phyloP scores from a whole-genome alignment of 2,113 vertebrate genomes.

The Chinchilla lanigera region DNA sequence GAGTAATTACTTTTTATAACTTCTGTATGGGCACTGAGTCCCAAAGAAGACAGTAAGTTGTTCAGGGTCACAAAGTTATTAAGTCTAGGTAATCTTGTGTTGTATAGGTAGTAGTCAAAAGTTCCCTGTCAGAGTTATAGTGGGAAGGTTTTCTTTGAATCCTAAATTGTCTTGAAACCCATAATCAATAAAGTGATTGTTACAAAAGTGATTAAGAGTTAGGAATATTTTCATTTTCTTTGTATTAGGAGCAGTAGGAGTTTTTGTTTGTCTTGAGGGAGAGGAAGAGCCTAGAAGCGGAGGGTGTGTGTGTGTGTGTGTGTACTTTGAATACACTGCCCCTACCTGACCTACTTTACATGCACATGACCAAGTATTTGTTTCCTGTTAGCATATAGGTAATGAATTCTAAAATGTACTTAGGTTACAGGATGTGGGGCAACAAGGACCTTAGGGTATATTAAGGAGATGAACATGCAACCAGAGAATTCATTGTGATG shows the following conservation, averaged over 20 bases:
- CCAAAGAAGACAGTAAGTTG: background rate
- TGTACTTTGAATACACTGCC: background rate
- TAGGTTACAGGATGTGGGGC: background rate
- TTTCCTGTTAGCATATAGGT: background rate
- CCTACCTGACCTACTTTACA: background rate
- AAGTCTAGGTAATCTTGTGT: background rate
- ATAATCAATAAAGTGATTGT: background rate
- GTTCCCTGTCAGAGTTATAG: background rate
- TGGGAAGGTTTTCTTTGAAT: background rate
- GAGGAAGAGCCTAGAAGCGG: background rate
- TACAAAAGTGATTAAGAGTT: background rate
- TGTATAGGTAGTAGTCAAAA: background rate
- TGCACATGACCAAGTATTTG: background rate
- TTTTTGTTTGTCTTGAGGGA: constrained; percentile 34
- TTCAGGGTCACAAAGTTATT: background rate
- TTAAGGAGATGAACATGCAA: background rate
- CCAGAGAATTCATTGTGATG: background rate
- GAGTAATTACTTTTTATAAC: background rate
- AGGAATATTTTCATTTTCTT: constrained; percentile 17
- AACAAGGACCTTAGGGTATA: background rate
- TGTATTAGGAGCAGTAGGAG: background rate
- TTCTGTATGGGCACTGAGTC: background rate
- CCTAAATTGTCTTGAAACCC: background rate
- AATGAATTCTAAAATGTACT: background rate
- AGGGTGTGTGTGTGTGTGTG: no score